phyloP scores from a whole-genome alignment of 2,113 vertebrate genomes.

The Passer montanus region DNA sequence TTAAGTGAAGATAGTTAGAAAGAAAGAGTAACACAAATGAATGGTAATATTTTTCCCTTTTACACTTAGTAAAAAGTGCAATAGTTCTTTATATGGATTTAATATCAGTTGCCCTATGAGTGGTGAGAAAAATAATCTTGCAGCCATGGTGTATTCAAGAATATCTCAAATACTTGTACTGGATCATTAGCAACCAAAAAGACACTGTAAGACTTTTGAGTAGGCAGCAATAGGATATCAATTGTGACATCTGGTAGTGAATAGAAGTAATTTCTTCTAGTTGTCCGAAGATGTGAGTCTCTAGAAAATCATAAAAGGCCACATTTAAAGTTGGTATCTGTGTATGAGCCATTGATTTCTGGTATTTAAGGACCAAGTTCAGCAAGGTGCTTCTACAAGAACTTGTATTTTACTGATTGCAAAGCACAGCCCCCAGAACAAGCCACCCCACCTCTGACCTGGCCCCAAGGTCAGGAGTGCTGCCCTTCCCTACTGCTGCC shows the following conservation, averaged over 20 bases:
- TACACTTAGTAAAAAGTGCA: conserved; percentile 54
- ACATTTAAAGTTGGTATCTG: background rate
- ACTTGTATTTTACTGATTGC: background rate
- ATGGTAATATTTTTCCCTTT: conserved; percentile 52
- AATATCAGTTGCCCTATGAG: conserved; percentile 46
- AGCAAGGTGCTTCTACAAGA: background rate
- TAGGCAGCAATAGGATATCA: background rate
- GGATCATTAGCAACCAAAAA: background rate
- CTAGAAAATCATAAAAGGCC: background rate
- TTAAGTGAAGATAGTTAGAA: conserved; percentile 75
- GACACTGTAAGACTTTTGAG: background rate
- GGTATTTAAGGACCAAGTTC: background rate
- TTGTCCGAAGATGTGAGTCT: background rate
- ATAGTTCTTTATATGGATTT: conserved; percentile 60
- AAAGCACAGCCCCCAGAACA: background rate
- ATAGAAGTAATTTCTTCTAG: background rate
- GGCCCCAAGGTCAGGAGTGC: background rate
- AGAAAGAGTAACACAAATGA: conserved; percentile 68
- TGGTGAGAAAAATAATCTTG: background rate
- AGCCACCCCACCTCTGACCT: background rate
- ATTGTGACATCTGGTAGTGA: background rate
- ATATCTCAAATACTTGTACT: background rate
- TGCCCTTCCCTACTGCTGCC: background rate
- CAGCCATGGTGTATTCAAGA: background rate
- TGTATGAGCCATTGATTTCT: background rate